phyloP scores from a whole-genome alignment of 2,113 vertebrate species.

The Peromyscus maniculatus region DNA sequence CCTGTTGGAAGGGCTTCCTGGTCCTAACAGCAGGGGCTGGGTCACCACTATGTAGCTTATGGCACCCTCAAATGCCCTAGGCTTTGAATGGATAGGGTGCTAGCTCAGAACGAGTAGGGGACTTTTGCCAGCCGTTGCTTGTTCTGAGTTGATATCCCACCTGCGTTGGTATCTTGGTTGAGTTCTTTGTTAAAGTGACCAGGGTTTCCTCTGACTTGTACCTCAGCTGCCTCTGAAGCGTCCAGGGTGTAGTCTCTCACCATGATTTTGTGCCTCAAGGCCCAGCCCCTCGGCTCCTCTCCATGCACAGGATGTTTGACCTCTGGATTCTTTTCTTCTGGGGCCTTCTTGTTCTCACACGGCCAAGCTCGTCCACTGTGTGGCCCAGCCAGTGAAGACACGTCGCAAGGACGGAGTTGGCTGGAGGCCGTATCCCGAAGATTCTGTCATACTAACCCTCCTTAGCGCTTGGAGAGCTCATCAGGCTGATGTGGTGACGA shows the following conservation, averaged over 20 bases:
- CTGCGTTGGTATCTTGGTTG: background rate
- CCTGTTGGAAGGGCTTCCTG: background rate
- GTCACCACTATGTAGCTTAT: background rate
- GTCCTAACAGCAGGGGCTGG: background rate
- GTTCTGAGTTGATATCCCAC: background rate
- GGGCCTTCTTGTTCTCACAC: constrained; percentile 13
- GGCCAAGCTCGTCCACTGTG: background rate
- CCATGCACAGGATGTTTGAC: background rate
- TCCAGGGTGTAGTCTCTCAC: background rate
- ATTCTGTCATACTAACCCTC: constrained; percentile 17
- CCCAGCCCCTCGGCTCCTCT: background rate
- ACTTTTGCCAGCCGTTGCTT: background rate
- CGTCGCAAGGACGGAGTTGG: constrained; percentile 65
- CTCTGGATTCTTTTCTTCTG: constrained; percentile 37
- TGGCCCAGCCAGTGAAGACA: constrained; percentile 59
- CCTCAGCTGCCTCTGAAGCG: background rate
- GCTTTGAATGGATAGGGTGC: background rate
- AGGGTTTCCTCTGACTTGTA: constrained; percentile 7
- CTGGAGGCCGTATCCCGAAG: constrained; percentile 52
- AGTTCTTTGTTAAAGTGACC: background rate
- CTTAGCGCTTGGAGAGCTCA: background rate
- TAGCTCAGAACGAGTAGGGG: background rate
- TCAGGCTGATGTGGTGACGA: background rate
- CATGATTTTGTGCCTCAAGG: background rate
- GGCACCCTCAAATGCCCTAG: background rate